phyloP scores from a whole-genome alignment of 2,113 vertebrate species.

The Protomyctophum bolini region DNA sequence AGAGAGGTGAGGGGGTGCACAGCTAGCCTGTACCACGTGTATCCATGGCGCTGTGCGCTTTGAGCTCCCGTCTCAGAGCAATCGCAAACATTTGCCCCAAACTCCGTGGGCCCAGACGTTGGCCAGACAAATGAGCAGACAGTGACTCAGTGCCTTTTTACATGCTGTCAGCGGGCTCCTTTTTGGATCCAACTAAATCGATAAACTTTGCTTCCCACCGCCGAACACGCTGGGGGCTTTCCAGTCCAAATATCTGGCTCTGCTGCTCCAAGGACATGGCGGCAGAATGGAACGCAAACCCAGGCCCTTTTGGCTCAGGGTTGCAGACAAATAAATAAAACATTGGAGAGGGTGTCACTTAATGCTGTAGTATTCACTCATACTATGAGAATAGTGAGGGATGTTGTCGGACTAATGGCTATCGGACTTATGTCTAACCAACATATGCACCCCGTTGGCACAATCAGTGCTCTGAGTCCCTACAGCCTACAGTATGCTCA shows the following conservation, averaged over 20 bases:
- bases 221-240: conserved; percentile 44
- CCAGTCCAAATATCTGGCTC: conserved; percentile 51
- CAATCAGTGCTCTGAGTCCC: not conserved
- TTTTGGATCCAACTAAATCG: conserved; percentile 41
- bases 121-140: conserved; percentile 61
- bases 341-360: conserved; percentile 37
- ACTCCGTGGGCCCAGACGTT: conserved; percentile 36
- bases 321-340: conserved; percentile 57
- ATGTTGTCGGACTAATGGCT: conserved; percentile 5
- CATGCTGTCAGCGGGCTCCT: conserved; percentile 20
- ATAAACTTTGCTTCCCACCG: conserved; percentile 52
- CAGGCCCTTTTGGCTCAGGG: conserved; percentile 36
- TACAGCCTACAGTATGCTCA: not conserved
- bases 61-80: not conserved
- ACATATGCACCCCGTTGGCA: too few relatives aligned
- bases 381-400: conserved; percentile 17
- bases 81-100: conserved; percentile 22
- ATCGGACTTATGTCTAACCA: too few relatives aligned
- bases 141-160: conserved; percentile 53
- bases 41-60: not conserved
- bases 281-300: conserved; percentile 51
- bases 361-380: conserved; percentile 45
- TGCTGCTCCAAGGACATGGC: conserved; percentile 50
- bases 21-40: too few relatives aligned
- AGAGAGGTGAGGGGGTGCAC: not conserved